A percentile compares a stretch with the other conserved stretches of the same genome.
Conservation (phyloP, 2,888 invertebrate species). For the Drosophila aldrichi region DNA sequence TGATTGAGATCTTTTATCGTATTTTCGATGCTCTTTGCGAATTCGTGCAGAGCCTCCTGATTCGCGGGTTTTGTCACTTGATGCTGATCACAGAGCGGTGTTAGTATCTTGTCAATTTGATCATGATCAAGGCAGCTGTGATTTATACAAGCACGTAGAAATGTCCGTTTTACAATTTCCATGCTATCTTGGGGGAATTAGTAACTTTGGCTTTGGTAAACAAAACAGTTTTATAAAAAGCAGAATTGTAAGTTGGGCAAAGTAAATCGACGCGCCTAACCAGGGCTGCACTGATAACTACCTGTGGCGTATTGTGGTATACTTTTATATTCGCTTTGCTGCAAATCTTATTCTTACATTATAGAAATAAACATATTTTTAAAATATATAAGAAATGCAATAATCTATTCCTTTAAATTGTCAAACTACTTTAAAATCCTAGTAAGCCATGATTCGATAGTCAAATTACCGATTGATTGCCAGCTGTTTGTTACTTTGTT, state of each 20-base stretch:
- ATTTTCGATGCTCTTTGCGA: slow-evolving; percentile 48
- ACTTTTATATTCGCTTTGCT: background rate
- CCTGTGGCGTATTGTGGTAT: background rate
- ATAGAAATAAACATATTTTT: background rate
- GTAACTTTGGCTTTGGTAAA: background rate
- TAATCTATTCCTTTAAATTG: background rate
- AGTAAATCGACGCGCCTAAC: slow-evolving; percentile 5
- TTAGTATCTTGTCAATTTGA: slow-evolving; percentile 51
- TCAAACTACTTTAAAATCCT: background rate
- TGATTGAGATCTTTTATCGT: slow-evolving; percentile 49
- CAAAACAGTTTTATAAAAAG: background rate
- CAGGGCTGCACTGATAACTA: slow-evolving; percentile 35
- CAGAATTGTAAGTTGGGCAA: background rate
- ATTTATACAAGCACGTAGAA: slow-evolving; percentile 65
- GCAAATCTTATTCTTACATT: background rate
- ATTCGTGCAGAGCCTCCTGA: slow-evolving; percentile 35
- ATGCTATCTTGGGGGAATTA: slow-evolving; percentile 20
- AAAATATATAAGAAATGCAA: background rate
- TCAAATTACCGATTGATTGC: background rate
- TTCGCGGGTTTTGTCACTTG: slow-evolving; percentile 44
- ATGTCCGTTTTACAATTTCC: slow-evolving; percentile 56
- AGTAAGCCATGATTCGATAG: too few species aligned
- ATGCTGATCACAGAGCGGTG: slow-evolving; percentile 54
- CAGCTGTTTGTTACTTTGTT: background rate
- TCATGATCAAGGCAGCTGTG: slow-evolving; percentile 56